A percentile compares a stretch with the other conserved stretches of the same genome.
These are phyloP conservation scores for Thomomys bottae DNA, from an alignment of 2,113 vertebrate species.

Conservation along the genomic window DNA sequence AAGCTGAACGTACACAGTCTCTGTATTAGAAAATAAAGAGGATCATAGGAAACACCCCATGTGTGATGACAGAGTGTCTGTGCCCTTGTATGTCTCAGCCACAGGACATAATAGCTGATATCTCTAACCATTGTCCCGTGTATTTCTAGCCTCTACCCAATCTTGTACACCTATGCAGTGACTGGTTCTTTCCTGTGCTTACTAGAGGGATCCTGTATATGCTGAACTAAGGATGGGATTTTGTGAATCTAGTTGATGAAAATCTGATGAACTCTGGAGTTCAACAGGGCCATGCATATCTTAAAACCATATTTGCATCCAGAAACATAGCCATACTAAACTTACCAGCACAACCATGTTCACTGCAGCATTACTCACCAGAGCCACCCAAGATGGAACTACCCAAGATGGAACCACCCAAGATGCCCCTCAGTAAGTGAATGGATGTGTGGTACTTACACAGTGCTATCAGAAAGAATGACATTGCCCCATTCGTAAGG, in stretches of 20 bases:
- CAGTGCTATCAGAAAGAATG: no score
- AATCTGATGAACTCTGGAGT: background rate
- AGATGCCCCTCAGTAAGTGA: no score
- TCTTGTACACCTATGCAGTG: background rate
- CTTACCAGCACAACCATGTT: no score
- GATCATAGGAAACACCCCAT: background rate
- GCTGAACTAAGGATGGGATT: background rate
- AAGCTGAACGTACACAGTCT: background rate
- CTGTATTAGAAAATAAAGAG: background rate
- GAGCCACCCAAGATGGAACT: no score
- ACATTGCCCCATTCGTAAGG: no score
- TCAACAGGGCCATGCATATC: background rate
- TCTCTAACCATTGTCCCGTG: background rate
- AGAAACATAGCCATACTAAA: no score
- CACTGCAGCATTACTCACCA: no score
- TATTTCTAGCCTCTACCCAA: background rate
- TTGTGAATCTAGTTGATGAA: background rate
- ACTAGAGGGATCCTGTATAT: background rate
- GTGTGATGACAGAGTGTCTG: background rate
- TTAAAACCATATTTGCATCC: slow-evolving; percentile 23
- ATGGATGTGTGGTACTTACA: no score
- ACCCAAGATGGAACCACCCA: no score
- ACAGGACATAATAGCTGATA: background rate
- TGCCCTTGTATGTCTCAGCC: background rate
- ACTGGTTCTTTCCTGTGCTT: background rate